A percentile compares a stretch with the other conserved stretches of the same genome.
Evolutionary conservation across 64 coral and sea anemone genomes (phyloP).

Genomic region (Porites lutea): DNA sequence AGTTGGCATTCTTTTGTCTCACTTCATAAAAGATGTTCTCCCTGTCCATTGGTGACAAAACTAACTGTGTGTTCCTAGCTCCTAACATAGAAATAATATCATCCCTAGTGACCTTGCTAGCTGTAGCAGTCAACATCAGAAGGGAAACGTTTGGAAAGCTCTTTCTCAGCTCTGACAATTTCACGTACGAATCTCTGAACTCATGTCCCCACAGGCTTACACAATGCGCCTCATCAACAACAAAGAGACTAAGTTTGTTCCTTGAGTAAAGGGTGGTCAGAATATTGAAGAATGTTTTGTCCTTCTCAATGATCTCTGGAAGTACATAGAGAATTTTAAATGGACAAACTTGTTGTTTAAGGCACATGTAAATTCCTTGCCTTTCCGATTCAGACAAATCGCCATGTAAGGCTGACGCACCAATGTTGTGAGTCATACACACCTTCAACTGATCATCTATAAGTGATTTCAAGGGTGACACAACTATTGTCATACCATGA

Average conservation of each 20-base stretch:
- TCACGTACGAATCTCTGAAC: background rate
- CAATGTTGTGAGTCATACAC: no score
- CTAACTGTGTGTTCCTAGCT: background rate
- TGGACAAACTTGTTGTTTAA: no score
- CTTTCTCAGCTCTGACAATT: background rate
- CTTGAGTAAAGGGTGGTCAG: background rate
- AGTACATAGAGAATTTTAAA: no score
- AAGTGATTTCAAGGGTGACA: background rate
- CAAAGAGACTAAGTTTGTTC: background rate
- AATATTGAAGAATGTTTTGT: background rate
- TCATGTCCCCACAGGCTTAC: slow-evolving; percentile 23
- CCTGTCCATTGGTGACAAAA: background rate
- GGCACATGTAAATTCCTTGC: no score
- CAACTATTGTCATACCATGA: no score
- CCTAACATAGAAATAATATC: background rate
- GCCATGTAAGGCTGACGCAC: no score
- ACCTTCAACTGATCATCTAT: no score
- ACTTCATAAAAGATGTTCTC: background rate
- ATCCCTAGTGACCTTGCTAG: background rate
- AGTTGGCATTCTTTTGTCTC: background rate
- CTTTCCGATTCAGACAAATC: no score
- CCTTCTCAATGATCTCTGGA: background rate
- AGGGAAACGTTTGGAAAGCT: background rate
- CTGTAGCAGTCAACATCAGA: slow-evolving; percentile 20
- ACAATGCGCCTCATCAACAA: slow-evolving; percentile 12